Conservation (phyloP, 1,140 invertebrate genomes). For the Cyclargus thomasi region DNA sequence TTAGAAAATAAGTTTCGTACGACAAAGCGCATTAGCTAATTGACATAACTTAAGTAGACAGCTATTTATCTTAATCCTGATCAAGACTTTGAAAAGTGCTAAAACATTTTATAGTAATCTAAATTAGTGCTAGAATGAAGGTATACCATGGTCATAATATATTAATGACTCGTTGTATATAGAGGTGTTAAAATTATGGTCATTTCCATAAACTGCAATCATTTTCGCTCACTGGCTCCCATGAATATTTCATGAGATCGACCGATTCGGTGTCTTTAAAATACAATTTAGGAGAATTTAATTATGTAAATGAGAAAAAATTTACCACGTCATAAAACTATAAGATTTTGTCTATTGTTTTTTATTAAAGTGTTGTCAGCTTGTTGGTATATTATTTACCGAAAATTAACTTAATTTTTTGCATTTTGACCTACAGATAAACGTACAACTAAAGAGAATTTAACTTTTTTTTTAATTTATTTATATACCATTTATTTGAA, state of each 20-base stretch:
- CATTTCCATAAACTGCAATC: neutral
- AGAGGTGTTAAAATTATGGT: constrained; percentile 1
- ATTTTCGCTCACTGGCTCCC: neutral
- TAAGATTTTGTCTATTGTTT: too few species aligned
- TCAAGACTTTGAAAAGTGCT: neutral
- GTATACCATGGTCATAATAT: neutral
- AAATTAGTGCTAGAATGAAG: neutral
- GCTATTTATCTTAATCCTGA: neutral
- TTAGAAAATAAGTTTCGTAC: too few species aligned
- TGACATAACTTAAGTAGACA: neutral
- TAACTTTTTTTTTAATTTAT: too few species aligned
- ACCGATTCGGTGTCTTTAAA: neutral
- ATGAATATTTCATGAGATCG: neutral
- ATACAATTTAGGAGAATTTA: neutral
- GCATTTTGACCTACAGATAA: too few species aligned
- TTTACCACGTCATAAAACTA: too few species aligned
- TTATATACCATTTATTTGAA: too few species aligned
- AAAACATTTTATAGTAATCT: neutral
- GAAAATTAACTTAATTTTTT: too few species aligned
- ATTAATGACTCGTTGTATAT: neutral
- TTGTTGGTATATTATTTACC: too few species aligned
- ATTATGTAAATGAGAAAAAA: too few species aligned
- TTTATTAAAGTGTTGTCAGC: too few species aligned
- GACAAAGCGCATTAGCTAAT: too few species aligned
- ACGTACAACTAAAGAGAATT: too few species aligned